A percentile compares a stretch with the other conserved stretches of the same genome.
These are phyloP conservation scores for Microchirus variegatus DNA, from an alignment of 2,797 vertebrate genomes.

Conservation along the genomic window DNA sequence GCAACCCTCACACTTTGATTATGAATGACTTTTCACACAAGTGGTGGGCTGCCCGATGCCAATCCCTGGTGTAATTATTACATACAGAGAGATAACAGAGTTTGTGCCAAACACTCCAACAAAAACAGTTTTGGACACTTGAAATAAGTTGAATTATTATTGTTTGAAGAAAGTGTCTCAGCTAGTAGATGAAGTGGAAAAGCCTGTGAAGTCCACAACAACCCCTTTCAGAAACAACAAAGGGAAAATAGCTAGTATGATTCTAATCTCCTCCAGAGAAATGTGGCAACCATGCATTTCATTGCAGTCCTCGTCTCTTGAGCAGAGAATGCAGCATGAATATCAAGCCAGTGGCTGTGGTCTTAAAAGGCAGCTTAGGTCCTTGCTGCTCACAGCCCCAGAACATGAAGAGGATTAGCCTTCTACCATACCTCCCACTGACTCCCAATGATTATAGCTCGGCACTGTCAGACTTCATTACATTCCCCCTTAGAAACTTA, in stretches of 20 bases:
- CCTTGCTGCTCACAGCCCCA: slow-evolving; percentile 74
- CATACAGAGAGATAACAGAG: slow-evolving; percentile 7
- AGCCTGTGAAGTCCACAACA: slow-evolving; percentile 44
- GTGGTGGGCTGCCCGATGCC: slow-evolving; percentile 15
- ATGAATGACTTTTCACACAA: slow-evolving; percentile 6
- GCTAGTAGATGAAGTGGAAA: slow-evolving; percentile 17
- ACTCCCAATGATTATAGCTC: slow-evolving; percentile 75
- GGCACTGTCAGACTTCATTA: slow-evolving; percentile 79
- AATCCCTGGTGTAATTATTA: slow-evolving; percentile 38
- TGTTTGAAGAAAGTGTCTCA: slow-evolving; percentile 20
- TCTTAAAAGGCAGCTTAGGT: slow-evolving; percentile 77
- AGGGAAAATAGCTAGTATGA: slow-evolving; percentile 55
- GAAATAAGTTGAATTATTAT: slow-evolving; percentile 36
- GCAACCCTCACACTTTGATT: slow-evolving; percentile 1
- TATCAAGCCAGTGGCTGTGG: slow-evolving; percentile 69
- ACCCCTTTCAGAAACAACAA: slow-evolving; percentile 52
- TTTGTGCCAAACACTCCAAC: slow-evolving; percentile 21
- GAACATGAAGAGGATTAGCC: slow-evolving; percentile 79
- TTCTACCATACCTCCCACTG: slow-evolving; percentile 73
- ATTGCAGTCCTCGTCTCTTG: slow-evolving; percentile 55
- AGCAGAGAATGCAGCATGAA: slow-evolving; percentile 63
- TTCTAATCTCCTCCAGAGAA: slow-evolving; percentile 66
- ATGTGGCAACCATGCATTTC: slow-evolving; percentile 62
- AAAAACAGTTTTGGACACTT: slow-evolving; percentile 18
- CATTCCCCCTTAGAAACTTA: slow-evolving; percentile 66